Evolutionary conservation across 2,888 invertebrate species (phyloP).

Genomic region (Boloria selene): DNA sequence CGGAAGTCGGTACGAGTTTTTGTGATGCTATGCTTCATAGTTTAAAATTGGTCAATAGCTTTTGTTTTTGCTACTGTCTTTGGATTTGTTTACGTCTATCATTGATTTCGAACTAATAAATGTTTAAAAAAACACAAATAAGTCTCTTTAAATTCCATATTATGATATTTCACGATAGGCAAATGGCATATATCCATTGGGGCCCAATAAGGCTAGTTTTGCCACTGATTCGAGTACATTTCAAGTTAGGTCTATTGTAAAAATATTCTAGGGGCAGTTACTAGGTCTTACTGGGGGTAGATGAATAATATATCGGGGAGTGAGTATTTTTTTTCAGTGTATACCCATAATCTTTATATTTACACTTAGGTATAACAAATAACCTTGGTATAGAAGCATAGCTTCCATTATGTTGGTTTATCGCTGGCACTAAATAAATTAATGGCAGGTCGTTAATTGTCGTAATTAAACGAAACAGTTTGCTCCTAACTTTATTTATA

Average conservation of each 20-base stretch:
- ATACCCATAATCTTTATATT: neutral
- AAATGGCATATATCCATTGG: no score
- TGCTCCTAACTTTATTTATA: slow-evolving; percentile 8
- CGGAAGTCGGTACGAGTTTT: slow-evolving; percentile 9
- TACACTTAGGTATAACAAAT: neutral
- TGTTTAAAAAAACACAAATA: no score
- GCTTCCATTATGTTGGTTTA: slow-evolving; percentile 38
- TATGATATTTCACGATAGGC: no score
- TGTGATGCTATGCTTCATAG: neutral
- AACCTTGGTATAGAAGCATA: slow-evolving; percentile 20
- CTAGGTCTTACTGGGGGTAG: no score
- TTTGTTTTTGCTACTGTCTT: neutral
- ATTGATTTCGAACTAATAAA: no score
- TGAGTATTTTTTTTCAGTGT: neutral
- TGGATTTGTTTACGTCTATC: no score
- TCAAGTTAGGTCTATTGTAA: no score
- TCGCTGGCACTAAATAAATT: slow-evolving; percentile 39
- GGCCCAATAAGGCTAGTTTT: no score
- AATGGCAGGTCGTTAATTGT: slow-evolving; percentile 40
- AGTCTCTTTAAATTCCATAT: no score
- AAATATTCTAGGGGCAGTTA: no score
- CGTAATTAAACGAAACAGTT: slow-evolving; percentile 36
- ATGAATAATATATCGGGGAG: no score
- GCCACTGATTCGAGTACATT: no score
- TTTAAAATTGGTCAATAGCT: neutral